Conservation (phyloP, 1,140 invertebrate genomes). For the Lucilia sericata region DNA sequence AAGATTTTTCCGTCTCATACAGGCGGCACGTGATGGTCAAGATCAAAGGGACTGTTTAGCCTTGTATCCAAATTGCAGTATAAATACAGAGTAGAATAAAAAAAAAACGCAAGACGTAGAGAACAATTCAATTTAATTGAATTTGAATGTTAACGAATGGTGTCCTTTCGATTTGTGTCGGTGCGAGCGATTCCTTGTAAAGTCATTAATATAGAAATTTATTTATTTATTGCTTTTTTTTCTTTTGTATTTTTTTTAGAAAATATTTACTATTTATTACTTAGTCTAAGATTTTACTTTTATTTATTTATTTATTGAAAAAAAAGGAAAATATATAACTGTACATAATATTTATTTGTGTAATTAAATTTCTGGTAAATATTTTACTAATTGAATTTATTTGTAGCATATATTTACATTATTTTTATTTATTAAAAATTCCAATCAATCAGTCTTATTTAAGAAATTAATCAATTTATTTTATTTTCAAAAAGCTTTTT, state of each 20-base stretch:
- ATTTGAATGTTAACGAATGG: neutral
- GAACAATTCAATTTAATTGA: too few species aligned
- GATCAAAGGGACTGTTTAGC: constrained; percentile 79
- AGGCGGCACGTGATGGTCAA: constrained; percentile 84
- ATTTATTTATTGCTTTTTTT: constrained; percentile 24
- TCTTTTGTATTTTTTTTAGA: neutral
- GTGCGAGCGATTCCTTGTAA: constrained; percentile 3
- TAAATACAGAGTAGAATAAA: constrained; percentile 57
- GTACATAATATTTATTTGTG: too few species aligned
- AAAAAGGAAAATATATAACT: neutral
- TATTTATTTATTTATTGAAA: neutral
- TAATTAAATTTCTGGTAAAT: too few species aligned
- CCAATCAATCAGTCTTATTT: too few species aligned
- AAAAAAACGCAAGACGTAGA: neutral
- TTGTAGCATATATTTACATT: too few species aligned
- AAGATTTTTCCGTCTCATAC: constrained; percentile 82
- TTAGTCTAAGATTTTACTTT: neutral
- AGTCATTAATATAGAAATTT: constrained; percentile 28
- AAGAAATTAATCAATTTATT: too few species aligned
- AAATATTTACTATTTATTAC: neutral
- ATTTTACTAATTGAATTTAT: too few species aligned
- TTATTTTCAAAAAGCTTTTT: too few species aligned
- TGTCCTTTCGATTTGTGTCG: neutral
- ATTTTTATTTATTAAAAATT: too few species aligned
- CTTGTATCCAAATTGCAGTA: constrained; percentile 76